Evolutionary conservation across 2,113 vertebrate genomes (phyloP).

Genomic region (Pseudopodoces humilis): DNA sequence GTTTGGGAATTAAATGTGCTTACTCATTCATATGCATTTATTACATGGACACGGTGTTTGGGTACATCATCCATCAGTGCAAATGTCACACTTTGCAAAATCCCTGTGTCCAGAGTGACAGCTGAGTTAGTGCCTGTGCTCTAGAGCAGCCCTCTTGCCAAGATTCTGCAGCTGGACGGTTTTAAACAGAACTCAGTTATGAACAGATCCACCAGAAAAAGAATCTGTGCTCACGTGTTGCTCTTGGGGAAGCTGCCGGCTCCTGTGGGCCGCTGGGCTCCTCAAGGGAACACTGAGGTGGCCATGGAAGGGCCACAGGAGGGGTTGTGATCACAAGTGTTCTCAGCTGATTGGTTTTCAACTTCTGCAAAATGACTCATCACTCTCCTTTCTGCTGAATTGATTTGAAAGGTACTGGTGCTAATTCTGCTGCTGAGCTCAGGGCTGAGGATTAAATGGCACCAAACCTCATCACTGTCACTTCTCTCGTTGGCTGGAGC

Average conservation of each 20-base stretch:
- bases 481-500: not conserved
- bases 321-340: not conserved
- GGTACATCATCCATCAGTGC: slow-evolving; percentile 51
- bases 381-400: not conserved
- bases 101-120: slow-evolving; percentile 5
- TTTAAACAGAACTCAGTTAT: slow-evolving; percentile 27
- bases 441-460: not conserved
- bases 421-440: not conserved
- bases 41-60: not conserved
- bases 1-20: slow-evolving; percentile 49
- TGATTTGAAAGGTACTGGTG: not conserved
- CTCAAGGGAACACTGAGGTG: not conserved
- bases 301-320: not conserved
- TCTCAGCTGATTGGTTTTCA: not conserved
- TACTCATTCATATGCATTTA: slow-evolving; percentile 19
- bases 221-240: not conserved
- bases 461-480: not conserved
- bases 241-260: not conserved
- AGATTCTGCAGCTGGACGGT: slow-evolving; percentile 15
- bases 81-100: not conserved
- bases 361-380: not conserved
- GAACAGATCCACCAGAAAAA: not conserved
- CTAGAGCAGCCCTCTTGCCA: slow-evolving; percentile 25
- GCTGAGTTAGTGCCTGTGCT: slow-evolving; percentile 27
- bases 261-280: not conserved